These are phyloP conservation scores for Lagopus leucura DNA, from an alignment of 2,113 vertebrate species.

Conservation along the genomic window DNA sequence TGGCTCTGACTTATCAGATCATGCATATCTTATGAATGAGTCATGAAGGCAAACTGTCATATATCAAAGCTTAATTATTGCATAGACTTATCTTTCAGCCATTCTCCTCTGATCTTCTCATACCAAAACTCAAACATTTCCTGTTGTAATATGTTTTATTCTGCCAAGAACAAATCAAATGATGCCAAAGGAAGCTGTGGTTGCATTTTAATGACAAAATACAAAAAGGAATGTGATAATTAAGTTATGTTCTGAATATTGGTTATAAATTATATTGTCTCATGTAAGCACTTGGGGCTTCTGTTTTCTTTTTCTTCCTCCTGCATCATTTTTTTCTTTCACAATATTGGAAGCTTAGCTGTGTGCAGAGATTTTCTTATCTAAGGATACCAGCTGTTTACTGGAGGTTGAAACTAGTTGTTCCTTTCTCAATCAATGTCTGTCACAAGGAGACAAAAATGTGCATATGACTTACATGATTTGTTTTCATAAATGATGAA, in stretches of 20 bases:
- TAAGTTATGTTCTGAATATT: slow-evolving; percentile 68
- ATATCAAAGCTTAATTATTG: slow-evolving; percentile 37
- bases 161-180: not conserved
- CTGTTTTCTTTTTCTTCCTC: slow-evolving; percentile 60
- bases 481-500: slow-evolving; percentile 77
- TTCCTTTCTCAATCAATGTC: slow-evolving; percentile 81
- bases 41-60: slow-evolving; percentile 15
- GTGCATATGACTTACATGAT: slow-evolving; percentile 77
- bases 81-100: slow-evolving; percentile 13
- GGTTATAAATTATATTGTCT: slow-evolving; percentile 75
- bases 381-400: slow-evolving; percentile 82
- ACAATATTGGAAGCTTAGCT: slow-evolving; percentile 71
- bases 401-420: slow-evolving; percentile 75
- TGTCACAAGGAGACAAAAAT: slow-evolving; percentile 80
- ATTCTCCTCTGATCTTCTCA: slow-evolving; percentile 45
- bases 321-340: slow-evolving; percentile 58
- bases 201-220: slow-evolving; percentile 30
- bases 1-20: slow-evolving; percentile 37
- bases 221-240: slow-evolving; percentile 61
- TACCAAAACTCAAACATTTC: slow-evolving; percentile 2
- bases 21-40: slow-evolving; percentile 4
- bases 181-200: slow-evolving; percentile 9
- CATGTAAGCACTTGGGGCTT: slow-evolving; percentile 64
- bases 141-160: slow-evolving; percentile 31
- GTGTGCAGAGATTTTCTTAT: slow-evolving; percentile 79